Percentiles rank a stretch among this genome's conserved stretches.
Evolutionary conservation across 2,888 invertebrate species (phyloP).

Genomic region (Lycophotia porphyrea): DNA sequence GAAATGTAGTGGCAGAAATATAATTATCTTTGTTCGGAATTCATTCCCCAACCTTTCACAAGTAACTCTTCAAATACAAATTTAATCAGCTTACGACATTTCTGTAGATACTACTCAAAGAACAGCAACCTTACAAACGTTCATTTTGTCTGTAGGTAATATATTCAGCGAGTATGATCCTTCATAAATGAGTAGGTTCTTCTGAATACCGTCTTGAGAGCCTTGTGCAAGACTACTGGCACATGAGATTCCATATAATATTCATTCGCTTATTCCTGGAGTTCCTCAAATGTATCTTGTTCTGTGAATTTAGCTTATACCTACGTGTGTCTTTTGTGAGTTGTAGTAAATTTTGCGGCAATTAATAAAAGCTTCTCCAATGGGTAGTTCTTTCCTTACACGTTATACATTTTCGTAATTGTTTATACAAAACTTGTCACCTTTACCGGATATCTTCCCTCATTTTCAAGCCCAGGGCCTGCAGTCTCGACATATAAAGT

Average conservation of each 20-base stretch:
- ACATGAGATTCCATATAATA: conserved; percentile 43
- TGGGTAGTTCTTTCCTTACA: too few species aligned
- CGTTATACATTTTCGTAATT: too few species aligned
- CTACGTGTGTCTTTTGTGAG: conserved; percentile 2
- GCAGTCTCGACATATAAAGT: too few species aligned
- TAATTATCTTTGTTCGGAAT: neutral
- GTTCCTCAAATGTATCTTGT: conserved; percentile 24
- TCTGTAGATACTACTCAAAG: neutral
- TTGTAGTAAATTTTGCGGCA: neutral
- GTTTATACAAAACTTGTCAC: too few species aligned
- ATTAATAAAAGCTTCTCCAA: neutral
- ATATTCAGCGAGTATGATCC: conserved; percentile 48
- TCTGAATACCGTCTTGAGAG: conserved; percentile 40
- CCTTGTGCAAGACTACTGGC: conserved; percentile 30
- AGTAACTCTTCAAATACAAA: neutral
- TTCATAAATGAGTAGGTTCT: conserved; percentile 51
- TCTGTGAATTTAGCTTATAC: neutral
- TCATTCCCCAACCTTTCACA: neutral
- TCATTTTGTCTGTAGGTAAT: conserved; percentile 14
- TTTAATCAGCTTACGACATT: conserved; percentile 5
- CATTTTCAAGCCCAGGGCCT: too few species aligned
- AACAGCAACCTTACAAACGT: neutral
- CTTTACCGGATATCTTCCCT: too few species aligned
- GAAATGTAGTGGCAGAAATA: neutral
- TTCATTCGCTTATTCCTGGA: conserved; percentile 45